A percentile compares a stretch with the other conserved stretches of the same genome.
Evolutionary conservation across 2,113 vertebrate species (phyloP).

Genomic region (Corythornis madagascariensis): DNA sequence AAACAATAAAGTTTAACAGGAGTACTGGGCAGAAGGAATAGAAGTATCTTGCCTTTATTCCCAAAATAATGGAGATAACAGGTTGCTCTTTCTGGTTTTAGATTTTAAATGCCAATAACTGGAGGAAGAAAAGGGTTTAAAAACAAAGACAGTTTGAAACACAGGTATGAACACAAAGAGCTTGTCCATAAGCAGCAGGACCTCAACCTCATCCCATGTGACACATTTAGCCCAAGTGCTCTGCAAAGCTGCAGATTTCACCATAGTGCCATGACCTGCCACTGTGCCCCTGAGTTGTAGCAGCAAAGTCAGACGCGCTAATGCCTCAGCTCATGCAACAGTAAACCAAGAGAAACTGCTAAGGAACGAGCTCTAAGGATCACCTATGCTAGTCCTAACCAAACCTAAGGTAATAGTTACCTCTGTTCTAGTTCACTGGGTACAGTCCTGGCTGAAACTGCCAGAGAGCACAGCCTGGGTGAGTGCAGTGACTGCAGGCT

Average conservation of each 20-base stretch:
- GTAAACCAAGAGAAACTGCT: neutral
- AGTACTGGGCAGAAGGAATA: neutral
- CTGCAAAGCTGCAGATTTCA: neutral
- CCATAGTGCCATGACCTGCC: neutral
- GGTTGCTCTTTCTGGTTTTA: neutral
- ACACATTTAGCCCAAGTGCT: neutral
- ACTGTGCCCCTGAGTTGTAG: neutral
- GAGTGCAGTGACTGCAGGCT: neutral
- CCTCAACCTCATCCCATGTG: neutral
- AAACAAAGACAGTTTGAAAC: neutral
- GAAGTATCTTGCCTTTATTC: neutral
- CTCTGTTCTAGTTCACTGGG: neutral
- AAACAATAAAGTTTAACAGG: neutral
- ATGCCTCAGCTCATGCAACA: neutral
- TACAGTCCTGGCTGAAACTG: neutral
- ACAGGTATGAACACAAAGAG: neutral
- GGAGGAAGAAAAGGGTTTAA: neutral
- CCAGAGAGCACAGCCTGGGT: neutral
- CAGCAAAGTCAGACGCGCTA: neutral
- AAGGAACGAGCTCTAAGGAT: neutral
- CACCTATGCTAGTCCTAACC: neutral
- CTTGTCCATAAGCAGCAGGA: neutral
- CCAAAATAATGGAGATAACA: neutral
- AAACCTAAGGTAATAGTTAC: neutral
- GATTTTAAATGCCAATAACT: neutral